Base-by-base conservation (phyloP, 2,113 vertebrate species). In the Coptodon bakossiorum region DNA sequence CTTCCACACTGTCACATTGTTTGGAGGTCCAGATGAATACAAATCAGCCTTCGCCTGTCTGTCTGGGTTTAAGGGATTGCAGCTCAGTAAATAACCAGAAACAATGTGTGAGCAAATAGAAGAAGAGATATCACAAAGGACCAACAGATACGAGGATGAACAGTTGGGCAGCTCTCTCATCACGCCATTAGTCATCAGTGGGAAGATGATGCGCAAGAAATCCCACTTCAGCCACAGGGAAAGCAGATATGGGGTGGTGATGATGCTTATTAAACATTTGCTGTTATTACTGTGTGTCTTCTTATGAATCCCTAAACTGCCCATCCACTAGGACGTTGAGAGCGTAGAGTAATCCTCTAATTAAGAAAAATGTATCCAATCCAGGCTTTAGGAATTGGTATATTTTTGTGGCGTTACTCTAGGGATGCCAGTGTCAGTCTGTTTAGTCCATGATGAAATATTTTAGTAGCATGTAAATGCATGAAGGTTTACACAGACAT, bases 71-170 rank as follows among this genome's bases (percentile, higher is more conserved):
- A 92, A 88, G 83, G 85, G 92, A 87, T 91, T 90, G 89, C 66
- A 79, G 88, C 89, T 95, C n/a, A 14, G 89, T 93, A 93, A 96
- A 94, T 94, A 95, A 91, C 63, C 73, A 91, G 84, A 93, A 92
- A 94, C 87, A 91, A 94, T 90, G 85, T 82, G 84, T 17, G 40
- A 82, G 43, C 83, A 90, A 93, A 91, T 92, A 82, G 89, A 91
- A 81, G 78, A 50, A 31, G 86, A 90, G 90, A 88, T 84, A 89
- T 91, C 86, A 24, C 76, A 52, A 22, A 89, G 79, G 56, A 76
- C 76, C 76, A 57, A 79, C 88, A 82, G 87, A 91, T 80, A 80
- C 5, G 6, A 40, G 87, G 83, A 90, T 48, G 82, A 90, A 86
- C 84, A 86, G 86, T 91, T 84, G 85, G 87, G 79, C 82, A 89